phyloP scores from a whole-genome alignment of 2,888 invertebrate species.

The Pyrrhia umbra region DNA sequence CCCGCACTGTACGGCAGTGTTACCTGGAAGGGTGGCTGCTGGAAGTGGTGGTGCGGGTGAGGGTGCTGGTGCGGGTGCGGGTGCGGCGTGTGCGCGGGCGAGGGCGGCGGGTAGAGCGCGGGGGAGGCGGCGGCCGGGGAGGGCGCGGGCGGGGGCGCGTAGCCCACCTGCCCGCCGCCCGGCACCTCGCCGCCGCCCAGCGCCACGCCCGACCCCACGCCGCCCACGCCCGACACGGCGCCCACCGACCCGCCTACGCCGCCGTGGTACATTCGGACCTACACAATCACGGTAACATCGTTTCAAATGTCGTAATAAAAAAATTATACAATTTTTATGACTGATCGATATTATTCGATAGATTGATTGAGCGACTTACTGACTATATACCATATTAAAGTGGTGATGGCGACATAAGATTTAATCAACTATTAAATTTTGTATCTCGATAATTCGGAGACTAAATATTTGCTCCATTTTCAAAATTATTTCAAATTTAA shows the following conservation, averaged over 20 bases:
- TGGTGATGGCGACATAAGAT: too few species aligned
- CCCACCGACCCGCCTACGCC: constrained; percentile 64
- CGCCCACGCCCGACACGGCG: constrained; percentile 62
- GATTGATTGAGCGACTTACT: too few species aligned
- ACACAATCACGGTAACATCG: background rate
- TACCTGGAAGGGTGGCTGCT: constrained; percentile 87
- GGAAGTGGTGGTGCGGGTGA: constrained; percentile 80
- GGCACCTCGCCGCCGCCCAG: constrained; percentile 74
- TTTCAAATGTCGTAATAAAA: background rate
- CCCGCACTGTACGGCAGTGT: too few species aligned
- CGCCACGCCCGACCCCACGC: constrained; percentile 68
- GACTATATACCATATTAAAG: too few species aligned
- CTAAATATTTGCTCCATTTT: too few species aligned
- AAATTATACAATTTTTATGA: too few species aligned
- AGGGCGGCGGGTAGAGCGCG: constrained; percentile 87
- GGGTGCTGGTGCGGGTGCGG: constrained; percentile 76
- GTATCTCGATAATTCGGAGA: too few species aligned
- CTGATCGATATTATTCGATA: too few species aligned
- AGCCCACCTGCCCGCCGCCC: constrained; percentile 72
- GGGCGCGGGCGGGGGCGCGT: constrained; percentile 81
- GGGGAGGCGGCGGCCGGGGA: constrained; percentile 86
- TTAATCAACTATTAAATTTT: too few species aligned
- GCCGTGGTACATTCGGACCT: constrained; percentile 93
- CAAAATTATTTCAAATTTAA: too few species aligned
- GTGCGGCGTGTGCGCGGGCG: constrained; percentile 87